Evolutionary conservation across 2,888 invertebrate species (phyloP).

Genomic region (Lomographa bimaculata): DNA sequence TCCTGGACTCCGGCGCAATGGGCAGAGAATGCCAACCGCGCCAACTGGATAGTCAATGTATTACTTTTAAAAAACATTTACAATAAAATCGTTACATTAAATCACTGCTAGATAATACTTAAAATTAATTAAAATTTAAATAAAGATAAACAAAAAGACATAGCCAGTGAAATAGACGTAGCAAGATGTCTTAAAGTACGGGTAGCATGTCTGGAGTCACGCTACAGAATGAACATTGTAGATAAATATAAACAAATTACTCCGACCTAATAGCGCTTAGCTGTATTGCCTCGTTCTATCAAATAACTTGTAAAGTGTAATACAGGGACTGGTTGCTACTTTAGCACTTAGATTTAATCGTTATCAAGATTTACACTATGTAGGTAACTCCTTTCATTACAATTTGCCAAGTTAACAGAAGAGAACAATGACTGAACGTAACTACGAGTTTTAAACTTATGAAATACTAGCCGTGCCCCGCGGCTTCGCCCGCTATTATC

Average conservation of each 20-base stretch:
- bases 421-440: no score
- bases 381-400: background rate
- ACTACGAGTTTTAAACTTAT: no score
- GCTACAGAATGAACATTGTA: conserved; percentile 31
- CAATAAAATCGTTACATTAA: no score
- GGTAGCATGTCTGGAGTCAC: conserved; percentile 30
- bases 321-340: conserved; percentile 17
- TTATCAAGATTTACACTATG: conserved; percentile 11
- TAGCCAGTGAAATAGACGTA: conserved; percentile 27
- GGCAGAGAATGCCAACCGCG: no score
- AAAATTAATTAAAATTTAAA: no score
- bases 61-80: no score
- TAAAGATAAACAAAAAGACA: background rate
- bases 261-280: conserved; percentile 40
- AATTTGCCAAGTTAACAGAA: no score
- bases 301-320: conserved; percentile 23
- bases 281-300: conserved; percentile 28
- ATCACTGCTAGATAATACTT: no score
- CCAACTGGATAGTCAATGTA: no score
- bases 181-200: conserved; percentile 22
- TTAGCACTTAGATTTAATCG: conserved; percentile 17
- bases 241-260: conserved; percentile 48
- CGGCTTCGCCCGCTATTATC: no score
- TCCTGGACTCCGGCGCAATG: no score
- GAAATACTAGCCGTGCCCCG: no score